Evolutionary conservation across 2,888 invertebrate species (phyloP).

Genomic region (Meteorus colon): DNA sequence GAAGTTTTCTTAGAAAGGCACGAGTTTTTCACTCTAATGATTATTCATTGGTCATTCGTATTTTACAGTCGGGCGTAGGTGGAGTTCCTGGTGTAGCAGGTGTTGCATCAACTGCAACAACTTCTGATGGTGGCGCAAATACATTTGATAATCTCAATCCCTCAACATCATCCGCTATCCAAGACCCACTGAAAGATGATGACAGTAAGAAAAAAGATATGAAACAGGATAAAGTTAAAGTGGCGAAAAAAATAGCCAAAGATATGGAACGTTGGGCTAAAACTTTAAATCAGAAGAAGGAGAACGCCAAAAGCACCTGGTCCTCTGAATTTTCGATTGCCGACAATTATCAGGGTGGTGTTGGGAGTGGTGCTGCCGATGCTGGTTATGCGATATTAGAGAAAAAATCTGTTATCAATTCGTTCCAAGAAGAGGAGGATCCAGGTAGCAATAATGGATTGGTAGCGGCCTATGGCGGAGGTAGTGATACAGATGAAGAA

Average conservation of each 20-base stretch:
- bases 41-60: neutral
- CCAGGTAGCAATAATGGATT: conserved; percentile 74
- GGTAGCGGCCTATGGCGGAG: conserved; percentile 87
- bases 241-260: conserved; percentile 97
- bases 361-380: conserved; percentile 87
- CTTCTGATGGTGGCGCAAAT: conserved; percentile 44
- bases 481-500: conserved; percentile 81
- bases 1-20: no score
- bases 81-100: conserved; percentile 68
- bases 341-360: conserved; percentile 70
- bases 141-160: conserved; percentile 52
- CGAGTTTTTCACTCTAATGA: neutral
- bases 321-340: conserved; percentile 61
- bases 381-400: conserved; percentile 94
- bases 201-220: conserved; percentile 83
- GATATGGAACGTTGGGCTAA: conserved; percentile 98
- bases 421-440: conserved; percentile 70
- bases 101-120: conserved; percentile 61
- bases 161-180: conserved; percentile 46
- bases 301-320: conserved; percentile 75
- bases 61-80: conserved; percentile 44
- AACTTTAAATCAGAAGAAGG: conserved; percentile 96
- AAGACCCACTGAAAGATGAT: conserved; percentile 74
- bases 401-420: conserved; percentile 77
- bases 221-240: conserved; percentile 95